These are phyloP conservation scores for Crotalus viridis DNA, from an alignment of 2,113 vertebrate genomes.

Conservation along the genomic window DNA sequence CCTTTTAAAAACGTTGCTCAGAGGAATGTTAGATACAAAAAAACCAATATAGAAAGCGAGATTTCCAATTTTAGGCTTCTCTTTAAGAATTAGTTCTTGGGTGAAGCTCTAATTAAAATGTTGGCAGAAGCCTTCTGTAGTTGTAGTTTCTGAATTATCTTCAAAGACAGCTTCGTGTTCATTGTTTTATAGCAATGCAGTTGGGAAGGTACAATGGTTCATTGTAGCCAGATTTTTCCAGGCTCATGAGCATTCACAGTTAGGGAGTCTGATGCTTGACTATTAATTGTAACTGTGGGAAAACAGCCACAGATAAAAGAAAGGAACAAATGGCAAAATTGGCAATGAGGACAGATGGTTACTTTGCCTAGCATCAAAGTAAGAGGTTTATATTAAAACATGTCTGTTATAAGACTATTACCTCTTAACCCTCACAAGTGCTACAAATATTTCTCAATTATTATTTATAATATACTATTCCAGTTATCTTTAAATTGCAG, in stretches of 20 bases:
- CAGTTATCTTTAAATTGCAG: not conserved
- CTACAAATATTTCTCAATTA: not conserved
- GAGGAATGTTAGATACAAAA: not conserved
- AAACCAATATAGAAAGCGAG: not conserved
- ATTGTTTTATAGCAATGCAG: not conserved
- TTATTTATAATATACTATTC: not conserved
- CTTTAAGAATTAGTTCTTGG: not conserved
- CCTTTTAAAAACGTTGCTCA: not conserved
- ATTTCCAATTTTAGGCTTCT: not conserved
- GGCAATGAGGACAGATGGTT: not conserved
- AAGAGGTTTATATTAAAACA: not conserved
- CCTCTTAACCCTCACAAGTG: not conserved
- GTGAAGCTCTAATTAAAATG: not conserved
- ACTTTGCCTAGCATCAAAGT: not conserved
- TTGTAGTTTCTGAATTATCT: not conserved
- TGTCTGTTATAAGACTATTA: not conserved
- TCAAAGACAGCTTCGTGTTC: not conserved
- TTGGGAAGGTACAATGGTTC: not conserved
- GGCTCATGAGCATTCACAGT: not conserved
- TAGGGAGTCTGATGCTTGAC: not conserved
- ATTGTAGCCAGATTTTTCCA: not conserved
- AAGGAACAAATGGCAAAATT: not conserved
- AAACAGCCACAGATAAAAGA: not conserved
- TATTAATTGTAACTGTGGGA: not conserved
- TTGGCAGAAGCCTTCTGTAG: not conserved